Evolutionary conservation across 2,797 vertebrate genomes (phyloP).

Genomic region (Coccyzus lansbergi): DNA sequence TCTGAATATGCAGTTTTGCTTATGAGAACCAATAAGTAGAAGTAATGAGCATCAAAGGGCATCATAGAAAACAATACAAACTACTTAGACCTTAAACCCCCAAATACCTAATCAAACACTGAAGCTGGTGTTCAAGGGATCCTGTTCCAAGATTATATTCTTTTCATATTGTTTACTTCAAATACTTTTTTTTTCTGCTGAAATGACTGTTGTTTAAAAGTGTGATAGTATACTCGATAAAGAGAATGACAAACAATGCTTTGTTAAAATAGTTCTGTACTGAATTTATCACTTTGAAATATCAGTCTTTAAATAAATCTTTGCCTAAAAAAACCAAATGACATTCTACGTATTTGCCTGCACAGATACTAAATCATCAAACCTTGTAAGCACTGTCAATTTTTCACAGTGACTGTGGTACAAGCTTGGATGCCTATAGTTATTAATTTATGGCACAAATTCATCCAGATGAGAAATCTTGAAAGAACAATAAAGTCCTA

Average conservation of each 20-base stretch:
- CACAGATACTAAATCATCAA: constrained; percentile 26
- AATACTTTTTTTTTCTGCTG: neutral
- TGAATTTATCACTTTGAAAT: neutral
- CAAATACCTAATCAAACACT: neutral
- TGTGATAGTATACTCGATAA: neutral
- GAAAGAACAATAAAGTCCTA: neutral
- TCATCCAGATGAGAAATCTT: neutral
- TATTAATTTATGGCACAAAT: constrained; percentile 35
- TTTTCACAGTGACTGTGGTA: constrained; percentile 2
- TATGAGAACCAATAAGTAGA: neutral
- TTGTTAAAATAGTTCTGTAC: neutral
- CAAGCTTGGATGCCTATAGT: neutral
- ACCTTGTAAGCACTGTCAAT: constrained; percentile 29
- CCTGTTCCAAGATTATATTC: neutral
- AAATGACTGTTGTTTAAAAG: neutral
- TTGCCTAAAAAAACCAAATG: neutral
- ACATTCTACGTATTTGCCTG: neutral
- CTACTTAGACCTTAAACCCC: neutral
- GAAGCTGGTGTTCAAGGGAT: neutral
- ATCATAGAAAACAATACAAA: neutral
- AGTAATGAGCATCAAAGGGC: neutral
- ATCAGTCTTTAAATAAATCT: constrained; percentile 26
- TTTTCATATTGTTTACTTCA: neutral
- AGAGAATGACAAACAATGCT: neutral
- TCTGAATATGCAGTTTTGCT: neutral